A percentile compares a stretch with the other conserved stretches of the same genome.
Conservation (phyloP, 1,140 invertebrate species). For the Cotesia typhae region DNA sequence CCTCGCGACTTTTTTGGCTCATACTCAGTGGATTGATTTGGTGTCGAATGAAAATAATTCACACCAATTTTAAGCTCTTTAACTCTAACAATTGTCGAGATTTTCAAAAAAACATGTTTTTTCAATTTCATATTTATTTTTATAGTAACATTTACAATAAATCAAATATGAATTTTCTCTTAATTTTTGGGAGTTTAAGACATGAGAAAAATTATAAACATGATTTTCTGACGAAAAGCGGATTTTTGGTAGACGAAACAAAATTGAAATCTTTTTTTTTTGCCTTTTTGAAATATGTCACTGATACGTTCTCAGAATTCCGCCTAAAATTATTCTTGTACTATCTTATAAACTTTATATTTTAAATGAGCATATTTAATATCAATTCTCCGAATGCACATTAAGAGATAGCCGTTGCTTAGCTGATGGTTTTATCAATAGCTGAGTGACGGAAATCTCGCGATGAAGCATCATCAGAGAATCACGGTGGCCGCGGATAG, state of each 20-base stretch:
- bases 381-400: too few relatives aligned
- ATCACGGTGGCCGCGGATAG: too few relatives aligned
- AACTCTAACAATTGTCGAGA: conserved; percentile 21
- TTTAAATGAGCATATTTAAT: too few relatives aligned
- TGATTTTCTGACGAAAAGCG: conserved; percentile 24
- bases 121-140: conserved; percentile 26
- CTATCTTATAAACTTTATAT: too few relatives aligned
- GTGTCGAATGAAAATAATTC: conserved; percentile 30
- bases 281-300: not conserved
- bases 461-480: too few relatives aligned
- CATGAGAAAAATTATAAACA: conserved; percentile 15
- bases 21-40: conserved; percentile 19
- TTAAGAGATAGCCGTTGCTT: too few relatives aligned
- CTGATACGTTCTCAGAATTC: too few relatives aligned
- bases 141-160: conserved; percentile 34
- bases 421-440: too few relatives aligned
- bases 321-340: too few relatives aligned
- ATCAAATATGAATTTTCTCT: conserved; percentile 29
- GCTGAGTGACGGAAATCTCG: too few relatives aligned
- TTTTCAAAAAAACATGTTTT: conserved; percentile 29
- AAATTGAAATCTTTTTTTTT: conserved; percentile 28
- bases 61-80: conserved; percentile 25
- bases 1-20: conserved; percentile 18
- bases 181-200: conserved; percentile 28
- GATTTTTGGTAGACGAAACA: conserved; percentile 9